Evolutionary conservation across 2,888 invertebrate species (phyloP), one percentile per base, ranked within the genome.

Genomic region (Nowickia ferox): DNA sequence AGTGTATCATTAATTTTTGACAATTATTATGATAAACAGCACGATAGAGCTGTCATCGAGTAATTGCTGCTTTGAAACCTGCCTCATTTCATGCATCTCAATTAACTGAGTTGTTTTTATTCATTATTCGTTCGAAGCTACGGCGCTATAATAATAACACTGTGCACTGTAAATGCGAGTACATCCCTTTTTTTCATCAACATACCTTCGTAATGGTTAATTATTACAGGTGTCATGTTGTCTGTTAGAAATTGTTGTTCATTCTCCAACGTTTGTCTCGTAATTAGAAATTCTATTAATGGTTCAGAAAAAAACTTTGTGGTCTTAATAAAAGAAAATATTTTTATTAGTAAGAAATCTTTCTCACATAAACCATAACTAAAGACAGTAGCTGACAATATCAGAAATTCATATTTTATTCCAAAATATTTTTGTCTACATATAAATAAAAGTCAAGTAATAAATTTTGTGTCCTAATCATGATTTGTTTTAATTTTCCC

Each of bases 1-100:
- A 83, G 84, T 72, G 65, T 38, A 77, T 75, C 84, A 86, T 84
- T 82, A 87, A 72, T 87, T 72, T 86, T 80, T 79, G 84, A 87
- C 87, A 84, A 84, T 84, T 87, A 87, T 81, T 84, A 81, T 86
- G 87, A 87, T 79, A 77, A 84, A 79, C 78, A 72, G 46, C 75
- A 84, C 81, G 69, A 74, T 71, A 76, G 79, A 86, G 48, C 83
- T 86, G 86, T 86, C 86, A 86, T 83, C 86, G 86, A 68, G 83
- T 86, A 86, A 80, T 79, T 87, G 78, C 68, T 71, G 40, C 48
- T 65, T 48, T 71, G 38, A 78, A 83, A 71, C 69, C 59, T 68
- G 57, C 11, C 66, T 69, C 77, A 55, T 69, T 69, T 44, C n/a
- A 55, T 81, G 87, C 87, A 83, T 86, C 86, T 76, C 76, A 87